Conservation (phyloP, 2,888 invertebrate species). For the Dynastes tityus region DNA sequence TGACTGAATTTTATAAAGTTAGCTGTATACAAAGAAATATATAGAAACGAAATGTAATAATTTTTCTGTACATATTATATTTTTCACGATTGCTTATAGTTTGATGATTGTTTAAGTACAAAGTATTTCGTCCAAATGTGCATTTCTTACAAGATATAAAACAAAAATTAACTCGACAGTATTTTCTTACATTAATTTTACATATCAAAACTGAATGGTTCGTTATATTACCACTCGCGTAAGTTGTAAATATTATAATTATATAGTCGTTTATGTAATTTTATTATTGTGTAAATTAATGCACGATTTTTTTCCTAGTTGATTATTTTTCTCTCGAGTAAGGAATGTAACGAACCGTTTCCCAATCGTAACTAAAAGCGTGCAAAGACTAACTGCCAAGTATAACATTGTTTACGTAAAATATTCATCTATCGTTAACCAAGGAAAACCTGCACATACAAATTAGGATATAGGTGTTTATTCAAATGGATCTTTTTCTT, state of each 20-base stretch:
- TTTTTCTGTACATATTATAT: conserved; percentile 57
- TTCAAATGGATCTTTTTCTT: conserved; percentile 49
- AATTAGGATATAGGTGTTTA: conserved; percentile 51
- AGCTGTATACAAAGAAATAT: conserved; percentile 57
- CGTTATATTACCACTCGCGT: conserved; percentile 25
- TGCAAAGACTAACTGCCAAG: conserved; percentile 49
- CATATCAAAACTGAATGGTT: conserved; percentile 46
- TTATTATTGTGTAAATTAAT: conserved; percentile 44
- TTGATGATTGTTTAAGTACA: conserved; percentile 59
- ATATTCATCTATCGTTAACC: conserved; percentile 59
- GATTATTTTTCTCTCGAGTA: conserved; percentile 15
- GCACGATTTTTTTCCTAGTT: conserved; percentile 46
- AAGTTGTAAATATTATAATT: conserved; percentile 50
- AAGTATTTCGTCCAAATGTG: conserved; percentile 53
- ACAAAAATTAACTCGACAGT: conserved; percentile 49
- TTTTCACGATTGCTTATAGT: conserved; percentile 64
- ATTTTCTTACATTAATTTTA: conserved; percentile 52
- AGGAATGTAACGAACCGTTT: conserved; percentile 31
- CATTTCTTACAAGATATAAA: conserved; percentile 50
- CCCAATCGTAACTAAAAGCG: conserved; percentile 28
- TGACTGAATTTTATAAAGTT: conserved; percentile 59
- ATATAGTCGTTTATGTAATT: conserved; percentile 49
- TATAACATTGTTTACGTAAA: conserved; percentile 52
- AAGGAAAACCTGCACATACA: conserved; percentile 52
- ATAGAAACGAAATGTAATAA: conserved; percentile 55